Evolutionary conservation across 2,113 vertebrate species (phyloP), one percentile per base, ranked within the genome.

Genomic region (Cygnus atratus): DNA sequence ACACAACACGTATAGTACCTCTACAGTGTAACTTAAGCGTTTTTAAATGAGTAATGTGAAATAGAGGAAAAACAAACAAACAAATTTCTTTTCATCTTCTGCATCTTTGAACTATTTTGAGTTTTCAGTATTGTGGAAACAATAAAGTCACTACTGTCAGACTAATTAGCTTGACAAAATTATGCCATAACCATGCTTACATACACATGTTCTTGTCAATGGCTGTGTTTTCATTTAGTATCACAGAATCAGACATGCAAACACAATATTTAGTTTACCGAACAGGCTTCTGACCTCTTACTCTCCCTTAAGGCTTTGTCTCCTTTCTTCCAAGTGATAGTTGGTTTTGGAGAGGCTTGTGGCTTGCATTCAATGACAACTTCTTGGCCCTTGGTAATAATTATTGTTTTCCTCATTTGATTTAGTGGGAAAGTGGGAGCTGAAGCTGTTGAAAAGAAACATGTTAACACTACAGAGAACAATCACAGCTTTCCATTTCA

Each of bases 341-440:
- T 87, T n/a, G 99, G 98, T 92, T 99, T 99, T 59, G 99, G 99
- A 71, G 99, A 99, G 2, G 98, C 99, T 92, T 98, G 97, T 6
- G 99, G 99, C 94, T 98, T 99, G 95, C 99, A 99, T 46, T 99
- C 99, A 39, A 99, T 97, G 22, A 97, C 76, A 33, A 99, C 98
- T 75, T 99, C 99, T 96, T 97, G 99, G 50, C 98, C 98, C 44
- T 99, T 98, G 13, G 99, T 99, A 68, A 99, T 97, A 81, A 99
- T 98, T 95, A 99, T 97, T 77, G 97, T 97, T 95, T 97, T 98
- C 95, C 96, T 98, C 63, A 98, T 52, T n/a, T 99, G 98, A 92
- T 98, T 98, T 72, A 96, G 68, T 39, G 98, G 97, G 85, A 99
- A 99, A 44, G 97, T 91, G 1, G 99, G 99, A 74, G 99, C 98